phyloP scores from a whole-genome alignment of 53 echinoderm and acorn worm genomes.

The Holothuria scabra region DNA sequence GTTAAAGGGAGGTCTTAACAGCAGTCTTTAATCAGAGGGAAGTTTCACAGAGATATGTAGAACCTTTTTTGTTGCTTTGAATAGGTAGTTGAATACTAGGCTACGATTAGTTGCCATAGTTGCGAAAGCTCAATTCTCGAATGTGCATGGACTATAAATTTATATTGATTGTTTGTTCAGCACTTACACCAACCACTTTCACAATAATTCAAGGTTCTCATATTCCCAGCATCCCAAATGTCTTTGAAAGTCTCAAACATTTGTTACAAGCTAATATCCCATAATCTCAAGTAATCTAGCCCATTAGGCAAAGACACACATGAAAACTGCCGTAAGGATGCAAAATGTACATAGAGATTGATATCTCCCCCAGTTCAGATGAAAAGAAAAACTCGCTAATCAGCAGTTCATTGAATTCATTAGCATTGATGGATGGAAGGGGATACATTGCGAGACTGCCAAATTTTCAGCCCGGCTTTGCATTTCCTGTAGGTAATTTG shows the following conservation, averaged over 20 bases:
- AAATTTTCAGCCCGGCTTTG: slow-evolving; percentile 28
- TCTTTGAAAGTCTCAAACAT: slow-evolving; percentile 35
- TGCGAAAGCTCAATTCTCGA: too few species aligned
- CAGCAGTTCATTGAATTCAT: slow-evolving; percentile 41
- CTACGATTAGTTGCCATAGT: too few species aligned
- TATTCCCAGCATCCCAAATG: not conserved
- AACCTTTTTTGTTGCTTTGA: too few species aligned
- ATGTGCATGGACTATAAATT: slow-evolving; percentile 5
- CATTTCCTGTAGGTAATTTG: slow-evolving; percentile 20
- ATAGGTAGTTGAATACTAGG: too few species aligned
- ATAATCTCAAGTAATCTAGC: slow-evolving; percentile 39
- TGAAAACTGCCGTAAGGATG: slow-evolving; percentile 28
- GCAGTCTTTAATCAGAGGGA: too few species aligned
- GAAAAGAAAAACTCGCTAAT: slow-evolving; percentile 35
- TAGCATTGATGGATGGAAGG: slow-evolving; percentile 35
- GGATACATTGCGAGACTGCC: slow-evolving; percentile 22
- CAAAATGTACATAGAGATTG: slow-evolving; percentile 43
- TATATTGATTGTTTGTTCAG: slow-evolving; percentile 19
- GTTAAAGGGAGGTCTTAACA: too few species aligned
- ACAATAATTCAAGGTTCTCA: slow-evolving; percentile 5
- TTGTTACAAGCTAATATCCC: slow-evolving; percentile 45
- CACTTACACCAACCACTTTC: slow-evolving; percentile 25
- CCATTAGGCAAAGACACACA: slow-evolving; percentile 43
- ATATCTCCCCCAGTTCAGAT: slow-evolving; percentile 11
- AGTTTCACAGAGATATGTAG: too few species aligned